These are phyloP conservation scores for Stomatorhinus walkeri DNA, from an alignment of 2,797 vertebrate species.

Conservation along the genomic window DNA sequence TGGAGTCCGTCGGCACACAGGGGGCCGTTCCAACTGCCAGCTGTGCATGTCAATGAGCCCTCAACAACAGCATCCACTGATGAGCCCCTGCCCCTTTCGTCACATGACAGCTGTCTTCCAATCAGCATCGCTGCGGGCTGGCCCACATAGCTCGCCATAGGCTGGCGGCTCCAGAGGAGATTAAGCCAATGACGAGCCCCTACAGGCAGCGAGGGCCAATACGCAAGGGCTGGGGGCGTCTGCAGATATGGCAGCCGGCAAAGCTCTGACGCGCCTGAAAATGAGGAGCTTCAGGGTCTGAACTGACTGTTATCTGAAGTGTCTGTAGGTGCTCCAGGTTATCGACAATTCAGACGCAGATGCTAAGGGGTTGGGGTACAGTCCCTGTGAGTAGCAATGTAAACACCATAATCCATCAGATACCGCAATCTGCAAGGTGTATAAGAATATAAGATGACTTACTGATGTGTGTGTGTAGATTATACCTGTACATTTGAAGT, in stretches of 20 bases:
- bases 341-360: not conserved
- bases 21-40: not conserved
- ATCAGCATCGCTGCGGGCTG: not conserved
- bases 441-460: not conserved
- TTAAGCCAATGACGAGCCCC: not conserved
- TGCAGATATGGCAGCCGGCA: not conserved
- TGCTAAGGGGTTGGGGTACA: not conserved
- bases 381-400: not conserved
- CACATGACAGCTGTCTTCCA: not conserved
- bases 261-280: not conserved
- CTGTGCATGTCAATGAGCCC: slow-evolving; percentile 15
- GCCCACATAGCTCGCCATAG: not conserved
- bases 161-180: not conserved
- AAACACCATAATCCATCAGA: not conserved
- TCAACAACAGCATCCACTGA: not conserved
- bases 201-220: not conserved
- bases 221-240: not conserved
- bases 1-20: not conserved
- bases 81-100: not conserved
- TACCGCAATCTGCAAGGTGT: not conserved
- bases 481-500: not conserved
- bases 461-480: not conserved
- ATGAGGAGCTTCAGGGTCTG: not conserved
- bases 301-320: not conserved
- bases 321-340: not conserved